A percentile compares a stretch with the other conserved stretches of the same genome.
phyloP scores from a whole-genome alignment of 1,140 invertebrate species.

The Heterodera carotae region DNA sequence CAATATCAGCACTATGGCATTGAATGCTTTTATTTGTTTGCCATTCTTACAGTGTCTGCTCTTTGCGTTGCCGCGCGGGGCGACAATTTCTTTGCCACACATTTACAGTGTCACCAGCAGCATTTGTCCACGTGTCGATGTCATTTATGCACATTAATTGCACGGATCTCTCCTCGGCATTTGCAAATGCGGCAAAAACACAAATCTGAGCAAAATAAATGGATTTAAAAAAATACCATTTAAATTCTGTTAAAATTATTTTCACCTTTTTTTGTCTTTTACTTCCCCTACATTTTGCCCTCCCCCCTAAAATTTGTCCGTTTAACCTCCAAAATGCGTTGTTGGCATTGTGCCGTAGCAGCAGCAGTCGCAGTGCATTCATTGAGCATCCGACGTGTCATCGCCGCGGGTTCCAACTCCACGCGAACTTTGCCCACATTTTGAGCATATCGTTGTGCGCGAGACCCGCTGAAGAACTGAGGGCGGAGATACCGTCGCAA shows the following conservation, averaged over 20 bases:
- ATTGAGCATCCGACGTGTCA: neutral
- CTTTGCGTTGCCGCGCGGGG: neutral
- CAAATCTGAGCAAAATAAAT: neutral
- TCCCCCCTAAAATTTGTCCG: neutral
- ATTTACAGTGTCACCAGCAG: neutral
- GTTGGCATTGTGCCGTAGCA: neutral
- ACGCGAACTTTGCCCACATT: conserved; percentile 18
- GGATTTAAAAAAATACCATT: neutral
- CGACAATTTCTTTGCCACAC: neutral
- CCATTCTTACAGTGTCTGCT: neutral
- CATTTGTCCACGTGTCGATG: neutral
- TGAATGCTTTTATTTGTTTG: too few species aligned
- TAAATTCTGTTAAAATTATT: too few species aligned
- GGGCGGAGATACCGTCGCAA: conserved; percentile 6
- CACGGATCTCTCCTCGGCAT: neutral
- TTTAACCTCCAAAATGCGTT: neutral
- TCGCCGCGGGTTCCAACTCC: conserved; percentile 18
- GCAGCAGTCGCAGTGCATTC: neutral
- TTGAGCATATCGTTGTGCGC: neutral
- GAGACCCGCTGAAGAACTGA: conserved; percentile 13
- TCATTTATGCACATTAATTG: conserved; percentile 14
- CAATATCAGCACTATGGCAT: too few species aligned
- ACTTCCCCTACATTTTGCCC: too few species aligned
- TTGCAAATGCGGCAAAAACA: neutral
- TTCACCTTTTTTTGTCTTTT: too few species aligned